Conservation (phyloP, 2,113 vertebrate species). For the Ceuthmochares aereus region DNA sequence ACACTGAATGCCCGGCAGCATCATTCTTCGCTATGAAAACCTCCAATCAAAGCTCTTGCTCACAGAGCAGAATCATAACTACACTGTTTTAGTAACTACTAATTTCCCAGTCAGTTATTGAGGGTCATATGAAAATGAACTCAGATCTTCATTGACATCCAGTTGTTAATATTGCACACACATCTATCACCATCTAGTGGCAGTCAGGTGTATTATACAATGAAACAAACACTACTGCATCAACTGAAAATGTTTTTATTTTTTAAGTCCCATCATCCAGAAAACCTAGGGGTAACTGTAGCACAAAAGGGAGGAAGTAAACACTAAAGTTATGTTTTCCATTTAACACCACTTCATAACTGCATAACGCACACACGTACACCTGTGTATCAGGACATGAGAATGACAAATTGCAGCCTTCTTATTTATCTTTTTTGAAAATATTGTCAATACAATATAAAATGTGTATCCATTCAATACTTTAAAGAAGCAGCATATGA, state of each 20-base stretch:
- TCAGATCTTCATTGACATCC: background rate
- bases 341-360: background rate
- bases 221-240: background rate
- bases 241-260: background rate
- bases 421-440: background rate
- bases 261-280: background rate
- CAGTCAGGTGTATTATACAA: background rate
- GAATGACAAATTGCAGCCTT: background rate
- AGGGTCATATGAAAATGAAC: background rate
- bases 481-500: background rate
- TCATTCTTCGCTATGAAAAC: background rate
- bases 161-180: background rate
- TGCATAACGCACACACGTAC: rapidly evolving
- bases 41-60: background rate
- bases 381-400: background rate
- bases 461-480: background rate
- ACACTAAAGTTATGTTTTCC: background rate
- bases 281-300: background rate
- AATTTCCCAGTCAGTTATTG: background rate
- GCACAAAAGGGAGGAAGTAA: background rate
- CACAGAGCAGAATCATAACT: background rate
- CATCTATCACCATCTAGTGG: slow-evolving; percentile 70
- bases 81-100: background rate
- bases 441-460: background rate
- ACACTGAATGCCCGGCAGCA: background rate